Conservation (phyloP, 2,888 invertebrate genomes). For the Acanthoscelides obtectus region DNA sequence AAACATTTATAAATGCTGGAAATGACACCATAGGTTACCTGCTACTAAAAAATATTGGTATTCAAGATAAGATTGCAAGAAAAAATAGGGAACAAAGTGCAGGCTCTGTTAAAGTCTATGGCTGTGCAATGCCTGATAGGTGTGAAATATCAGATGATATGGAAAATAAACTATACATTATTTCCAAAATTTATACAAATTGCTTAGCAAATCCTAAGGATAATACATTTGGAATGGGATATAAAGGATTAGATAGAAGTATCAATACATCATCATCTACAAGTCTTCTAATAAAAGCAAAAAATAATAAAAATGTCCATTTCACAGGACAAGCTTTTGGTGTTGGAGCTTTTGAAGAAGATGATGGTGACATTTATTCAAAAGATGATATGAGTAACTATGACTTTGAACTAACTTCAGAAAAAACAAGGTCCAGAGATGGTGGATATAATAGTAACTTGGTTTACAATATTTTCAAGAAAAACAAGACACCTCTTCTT, state of each 20-base stretch:
- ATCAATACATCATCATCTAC: constrained; percentile 46
- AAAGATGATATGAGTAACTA: constrained; percentile 89
- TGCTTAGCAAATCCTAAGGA: constrained; percentile 69
- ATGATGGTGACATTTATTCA: constrained; percentile 90
- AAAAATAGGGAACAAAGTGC: constrained; percentile 42
- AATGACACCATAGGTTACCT: constrained; percentile 86
- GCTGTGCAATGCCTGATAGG: constrained; percentile 47
- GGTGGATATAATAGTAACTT: constrained; percentile 33
- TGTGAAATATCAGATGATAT: constrained; percentile 49
- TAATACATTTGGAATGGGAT: constrained; percentile 78
- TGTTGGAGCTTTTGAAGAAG: constrained; percentile 94
- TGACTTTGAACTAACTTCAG: constrained; percentile 69
- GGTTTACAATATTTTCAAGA: constrained; percentile 50
- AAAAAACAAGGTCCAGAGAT: constrained; percentile 33
- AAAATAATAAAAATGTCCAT: constrained; percentile 58
- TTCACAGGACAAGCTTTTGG: constrained; percentile 91
- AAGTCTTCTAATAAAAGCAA: constrained; percentile 54
- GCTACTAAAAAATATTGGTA: constrained; percentile 86
- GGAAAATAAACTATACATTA: constrained; percentile 59
- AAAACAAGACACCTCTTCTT: constrained; percentile 34
- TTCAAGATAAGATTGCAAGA: constrained; percentile 60
- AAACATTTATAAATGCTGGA: constrained; percentile 64
- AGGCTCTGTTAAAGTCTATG: constrained; percentile 48
- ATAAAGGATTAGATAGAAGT: constrained; percentile 63
- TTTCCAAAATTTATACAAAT: constrained; percentile 78